Evolutionary conservation across 1,140 invertebrate genomes (phyloP), one percentile per base, ranked within the genome.

Genomic region (Tribolium castaneum): DNA sequence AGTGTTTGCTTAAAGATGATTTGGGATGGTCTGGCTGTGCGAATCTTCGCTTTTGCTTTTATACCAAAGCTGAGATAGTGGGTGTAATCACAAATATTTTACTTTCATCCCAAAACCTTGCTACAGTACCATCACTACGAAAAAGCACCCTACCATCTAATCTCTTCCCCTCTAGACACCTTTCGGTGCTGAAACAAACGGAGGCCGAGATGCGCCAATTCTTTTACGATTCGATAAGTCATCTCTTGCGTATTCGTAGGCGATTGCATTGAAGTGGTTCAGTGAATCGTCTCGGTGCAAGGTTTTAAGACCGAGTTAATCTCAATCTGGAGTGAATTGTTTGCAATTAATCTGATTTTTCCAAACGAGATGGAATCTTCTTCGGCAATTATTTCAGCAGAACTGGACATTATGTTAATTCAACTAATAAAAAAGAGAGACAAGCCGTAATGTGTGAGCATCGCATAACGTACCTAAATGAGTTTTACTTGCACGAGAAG

Each of bases 61-160:
- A 85, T 85, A 85, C 80, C 81, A 83, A 84, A 82, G 76, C 80
- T 16, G 72, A 81, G 80, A 84, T 83, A 84, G 83, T 84, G 83
- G 84, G 84, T 85, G 84, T 80, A 82, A 77, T 82, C 81, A 79
- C 70, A 77, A 76, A 81, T 82, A 82, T 81, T 80, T 82, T 83
- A 85, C 84, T 85, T 85, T 85, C 84, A 84, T 85, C 81, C 81
- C 81, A 81, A 84, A 84, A 82, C 82, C 81, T 83, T 83, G 80
- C 77, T 39, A 56, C 52, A 75, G 72, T 56, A 75, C 72, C 72
- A 75, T 75, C 72, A 75, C 72, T 50, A 72, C 70, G 50, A 72
- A 49, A 72, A 73, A 22, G 22, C 71, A 73, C 71, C 71, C 71
- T 73, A 73, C 71, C 52, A 73, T 54, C 39, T 73, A 73, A 73